Conservation (phyloP, 2,888 invertebrate genomes). For the Octonoba sinensis region DNA sequence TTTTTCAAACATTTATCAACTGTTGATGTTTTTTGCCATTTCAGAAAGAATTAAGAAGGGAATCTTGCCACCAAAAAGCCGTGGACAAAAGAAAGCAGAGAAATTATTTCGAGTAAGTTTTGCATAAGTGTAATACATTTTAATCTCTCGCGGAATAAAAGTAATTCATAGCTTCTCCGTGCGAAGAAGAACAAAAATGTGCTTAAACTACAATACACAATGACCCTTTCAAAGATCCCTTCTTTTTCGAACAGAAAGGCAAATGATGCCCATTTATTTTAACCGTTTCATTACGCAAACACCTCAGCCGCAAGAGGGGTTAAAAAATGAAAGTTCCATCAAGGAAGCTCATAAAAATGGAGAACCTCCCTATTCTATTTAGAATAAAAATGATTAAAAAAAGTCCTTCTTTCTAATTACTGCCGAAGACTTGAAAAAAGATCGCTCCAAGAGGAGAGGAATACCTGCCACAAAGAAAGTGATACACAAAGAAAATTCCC, state of each 20-base stretch:
- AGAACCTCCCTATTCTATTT: constrained; percentile 25
- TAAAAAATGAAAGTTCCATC: constrained; percentile 12
- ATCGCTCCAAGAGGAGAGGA: constrained; percentile 30
- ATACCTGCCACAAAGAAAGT: constrained; percentile 61
- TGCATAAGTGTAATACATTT: background rate
- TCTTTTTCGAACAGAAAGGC: background rate
- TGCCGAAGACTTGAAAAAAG: constrained; percentile 33
- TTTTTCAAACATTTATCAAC: no score
- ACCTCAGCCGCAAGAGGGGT: background rate
- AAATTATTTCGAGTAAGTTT: no score
- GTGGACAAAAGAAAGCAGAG: no score
- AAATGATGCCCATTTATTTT: constrained; percentile 33
- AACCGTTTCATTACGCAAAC: constrained; percentile 28
- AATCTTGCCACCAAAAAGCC: background rate
- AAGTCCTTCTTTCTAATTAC: constrained; percentile 49
- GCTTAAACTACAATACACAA: constrained; percentile 19
- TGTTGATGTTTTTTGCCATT: no score
- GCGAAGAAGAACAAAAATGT: constrained; percentile 10
- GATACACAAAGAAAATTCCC: constrained; percentile 51
- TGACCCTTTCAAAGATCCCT: constrained; percentile 15
- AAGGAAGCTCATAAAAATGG: constrained; percentile 26
- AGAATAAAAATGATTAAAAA: constrained; percentile 16
- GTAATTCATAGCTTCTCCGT: constrained; percentile 2
- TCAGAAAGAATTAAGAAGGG: background rate
- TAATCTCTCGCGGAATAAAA: constrained; percentile 4